Conservation (phyloP, 2,888 invertebrate species). For the Acanthosepion esculentum region DNA sequence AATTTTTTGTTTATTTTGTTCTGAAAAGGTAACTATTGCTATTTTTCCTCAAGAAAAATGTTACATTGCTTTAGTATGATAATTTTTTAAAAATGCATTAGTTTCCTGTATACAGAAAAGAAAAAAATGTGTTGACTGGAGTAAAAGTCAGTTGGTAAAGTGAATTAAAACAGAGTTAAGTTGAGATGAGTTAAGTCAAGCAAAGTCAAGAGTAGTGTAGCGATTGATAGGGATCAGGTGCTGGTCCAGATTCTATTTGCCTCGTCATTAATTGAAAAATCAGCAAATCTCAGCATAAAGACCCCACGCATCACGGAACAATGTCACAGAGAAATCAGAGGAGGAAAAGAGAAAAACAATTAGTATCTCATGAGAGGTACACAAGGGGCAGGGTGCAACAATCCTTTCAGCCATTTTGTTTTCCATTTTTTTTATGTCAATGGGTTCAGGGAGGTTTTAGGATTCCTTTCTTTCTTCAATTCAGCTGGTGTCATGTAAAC, state of each 20-base stretch:
- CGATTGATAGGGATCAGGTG: conserved; percentile 12
- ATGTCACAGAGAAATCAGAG: not conserved
- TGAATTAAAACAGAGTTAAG: conserved; percentile 14
- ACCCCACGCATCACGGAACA: conserved; percentile 12
- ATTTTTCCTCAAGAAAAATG: no score
- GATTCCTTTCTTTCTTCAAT: not conserved
- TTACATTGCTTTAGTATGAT: no score
- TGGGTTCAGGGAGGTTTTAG: not conserved
- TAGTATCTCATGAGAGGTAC: not conserved
- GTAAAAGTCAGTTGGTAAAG: not conserved
- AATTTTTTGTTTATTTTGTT: no score
- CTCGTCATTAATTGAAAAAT: not conserved
- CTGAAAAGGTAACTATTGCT: no score
- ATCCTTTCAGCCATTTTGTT: not conserved
- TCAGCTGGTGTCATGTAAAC: conserved; percentile 17
- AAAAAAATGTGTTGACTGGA: not conserved
- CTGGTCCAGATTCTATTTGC: not conserved
- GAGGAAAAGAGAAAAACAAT: not conserved
- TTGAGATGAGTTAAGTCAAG: not conserved
- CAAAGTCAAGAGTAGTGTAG: not conserved
- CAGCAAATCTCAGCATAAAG: not conserved
- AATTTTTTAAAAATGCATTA: not conserved
- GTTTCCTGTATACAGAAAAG: not conserved
- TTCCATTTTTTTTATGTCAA: not conserved
- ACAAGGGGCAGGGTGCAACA: not conserved